Percentiles rank a stretch among this genome's conserved stretches.
phyloP scores from a whole-genome alignment of 1,140 invertebrate genomes.

The Epicauta chinensis region DNA sequence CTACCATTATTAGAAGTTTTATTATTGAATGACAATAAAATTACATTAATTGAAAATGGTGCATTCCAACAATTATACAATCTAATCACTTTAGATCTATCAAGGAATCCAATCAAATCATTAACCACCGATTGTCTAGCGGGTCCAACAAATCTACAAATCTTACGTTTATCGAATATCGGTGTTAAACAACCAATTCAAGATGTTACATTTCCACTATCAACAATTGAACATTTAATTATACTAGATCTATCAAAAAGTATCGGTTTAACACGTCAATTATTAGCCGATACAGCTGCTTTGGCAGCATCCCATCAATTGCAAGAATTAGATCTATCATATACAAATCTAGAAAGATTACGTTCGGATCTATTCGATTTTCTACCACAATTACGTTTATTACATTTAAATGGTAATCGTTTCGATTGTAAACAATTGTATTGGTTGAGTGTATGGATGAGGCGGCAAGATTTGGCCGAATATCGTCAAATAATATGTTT shows the following conservation, averaged over 20 bases:
- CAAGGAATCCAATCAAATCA: slow-evolving; percentile 65
- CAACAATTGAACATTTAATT: slow-evolving; percentile 61
- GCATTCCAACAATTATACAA: slow-evolving; percentile 58
- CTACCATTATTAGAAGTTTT: slow-evolving; percentile 65
- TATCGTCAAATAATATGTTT: slow-evolving; percentile 42
- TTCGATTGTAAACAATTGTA: slow-evolving; percentile 58
- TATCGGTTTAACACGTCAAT: slow-evolving; percentile 58
- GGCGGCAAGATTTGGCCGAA: slow-evolving; percentile 47
- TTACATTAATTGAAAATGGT: slow-evolving; percentile 57
- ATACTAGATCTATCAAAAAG: slow-evolving; percentile 68
- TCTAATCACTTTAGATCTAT: slow-evolving; percentile 67
- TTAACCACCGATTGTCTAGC: slow-evolving; percentile 60
- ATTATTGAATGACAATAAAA: slow-evolving; percentile 60
- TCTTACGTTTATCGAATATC: slow-evolving; percentile 62
- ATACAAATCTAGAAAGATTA: slow-evolving; percentile 55
- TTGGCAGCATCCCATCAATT: slow-evolving; percentile 62
- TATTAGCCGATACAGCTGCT: slow-evolving; percentile 62
- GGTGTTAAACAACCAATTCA: slow-evolving; percentile 50
- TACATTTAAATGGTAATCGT: slow-evolving; percentile 55
- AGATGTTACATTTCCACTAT: slow-evolving; percentile 62
- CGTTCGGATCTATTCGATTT: slow-evolving; percentile 61
- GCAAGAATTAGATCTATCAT: slow-evolving; percentile 61
- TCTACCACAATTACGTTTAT: slow-evolving; percentile 57
- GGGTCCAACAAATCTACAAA: slow-evolving; percentile 56
- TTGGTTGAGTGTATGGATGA: slow-evolving; percentile 61